Evolutionary conservation across 2,797 vertebrate genomes (phyloP).

Genomic region (Urosaurus nigricauda): DNA sequence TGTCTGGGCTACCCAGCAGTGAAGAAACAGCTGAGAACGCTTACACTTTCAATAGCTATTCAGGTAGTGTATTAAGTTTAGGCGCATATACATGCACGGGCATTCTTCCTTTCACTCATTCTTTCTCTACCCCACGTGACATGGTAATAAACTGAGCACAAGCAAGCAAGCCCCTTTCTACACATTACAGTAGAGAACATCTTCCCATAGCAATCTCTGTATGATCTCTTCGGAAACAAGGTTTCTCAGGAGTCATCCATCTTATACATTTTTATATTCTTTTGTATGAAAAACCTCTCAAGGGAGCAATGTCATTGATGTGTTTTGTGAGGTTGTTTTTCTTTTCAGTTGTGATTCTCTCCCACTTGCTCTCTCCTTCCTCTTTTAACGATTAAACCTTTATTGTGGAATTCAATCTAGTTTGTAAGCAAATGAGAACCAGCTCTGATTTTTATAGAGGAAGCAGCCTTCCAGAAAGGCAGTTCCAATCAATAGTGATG

Average conservation of each 20-base stretch:
- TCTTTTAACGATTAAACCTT: slow-evolving; percentile 58
- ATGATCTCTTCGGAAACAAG: slow-evolving; percentile 46
- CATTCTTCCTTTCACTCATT: not conserved
- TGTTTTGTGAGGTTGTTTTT: slow-evolving; percentile 42
- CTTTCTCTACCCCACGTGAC: not conserved
- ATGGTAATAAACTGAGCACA: slow-evolving; percentile 51
- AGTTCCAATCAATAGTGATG: slow-evolving; percentile 56
- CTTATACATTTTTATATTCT: slow-evolving; percentile 40
- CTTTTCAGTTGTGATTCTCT: slow-evolving; percentile 23
- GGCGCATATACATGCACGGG: not conserved
- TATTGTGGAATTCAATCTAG: slow-evolving; percentile 59
- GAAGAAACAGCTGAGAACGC: slow-evolving; percentile 41
- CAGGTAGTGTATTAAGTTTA: slow-evolving; percentile 55
- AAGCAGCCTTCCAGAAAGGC: slow-evolving; percentile 46
- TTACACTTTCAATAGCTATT: slow-evolving; percentile 55
- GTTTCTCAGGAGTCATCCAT: slow-evolving; percentile 30
- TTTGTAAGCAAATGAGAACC: slow-evolving; percentile 53
- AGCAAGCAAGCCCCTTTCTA: slow-evolving; percentile 54
- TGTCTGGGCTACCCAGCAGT: slow-evolving; percentile 41
- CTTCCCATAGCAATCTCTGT: slow-evolving; percentile 34
- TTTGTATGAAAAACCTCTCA: slow-evolving; percentile 26
- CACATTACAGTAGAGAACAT: slow-evolving; percentile 44
- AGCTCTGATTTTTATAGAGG: slow-evolving; percentile 48
- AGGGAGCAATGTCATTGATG: slow-evolving; percentile 53
- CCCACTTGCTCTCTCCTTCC: not conserved